Percentiles rank a stretch among this genome's conserved stretches.
Evolutionary conservation across 2,888 invertebrate species (phyloP).

Genomic region (Saturnia japonica): DNA sequence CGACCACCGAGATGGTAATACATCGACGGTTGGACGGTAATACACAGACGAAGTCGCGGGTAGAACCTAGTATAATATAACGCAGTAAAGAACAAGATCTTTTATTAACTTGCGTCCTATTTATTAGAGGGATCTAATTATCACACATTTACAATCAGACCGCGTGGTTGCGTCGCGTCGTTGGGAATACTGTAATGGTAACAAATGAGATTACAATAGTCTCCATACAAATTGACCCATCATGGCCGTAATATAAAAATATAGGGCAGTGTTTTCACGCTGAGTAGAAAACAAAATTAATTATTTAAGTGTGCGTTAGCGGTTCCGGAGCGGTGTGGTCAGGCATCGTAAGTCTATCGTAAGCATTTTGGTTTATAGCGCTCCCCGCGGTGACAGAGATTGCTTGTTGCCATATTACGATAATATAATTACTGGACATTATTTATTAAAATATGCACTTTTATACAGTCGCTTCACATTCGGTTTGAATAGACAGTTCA

Average conservation of each 20-base stretch:
- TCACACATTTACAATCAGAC: not conserved
- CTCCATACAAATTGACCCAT: conserved; percentile 12
- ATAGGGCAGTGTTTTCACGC: conserved; percentile 13
- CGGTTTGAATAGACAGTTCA: not conserved
- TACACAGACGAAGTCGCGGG: not conserved
- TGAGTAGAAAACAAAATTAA: conserved; percentile 21
- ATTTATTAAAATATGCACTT: conserved; percentile 1
- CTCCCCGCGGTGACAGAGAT: conserved; percentile 17
- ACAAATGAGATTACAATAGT: conserved; percentile 9
- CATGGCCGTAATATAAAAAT: conserved; percentile 15
- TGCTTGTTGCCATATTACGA: conserved; percentile 18
- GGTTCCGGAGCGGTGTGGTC: conserved; percentile 17
- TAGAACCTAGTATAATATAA: not conserved
- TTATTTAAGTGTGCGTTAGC: conserved; percentile 22
- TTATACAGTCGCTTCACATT: not conserved
- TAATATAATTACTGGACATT: conserved; percentile 15
- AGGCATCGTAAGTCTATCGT: conserved; percentile 21
- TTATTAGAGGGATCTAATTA: not conserved
- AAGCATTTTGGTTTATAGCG: conserved; percentile 24
- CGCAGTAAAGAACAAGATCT: not conserved
- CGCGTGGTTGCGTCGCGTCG: not conserved
- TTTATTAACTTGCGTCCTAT: not conserved
- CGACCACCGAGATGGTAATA: too few relatives aligned
- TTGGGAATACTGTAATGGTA: not conserved
- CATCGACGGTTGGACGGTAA: not conserved